Evolutionary conservation across 2,888 invertebrate genomes (phyloP), one percentile per base, ranked within the genome.

Genomic region (Protodeltote pygarga): DNA sequence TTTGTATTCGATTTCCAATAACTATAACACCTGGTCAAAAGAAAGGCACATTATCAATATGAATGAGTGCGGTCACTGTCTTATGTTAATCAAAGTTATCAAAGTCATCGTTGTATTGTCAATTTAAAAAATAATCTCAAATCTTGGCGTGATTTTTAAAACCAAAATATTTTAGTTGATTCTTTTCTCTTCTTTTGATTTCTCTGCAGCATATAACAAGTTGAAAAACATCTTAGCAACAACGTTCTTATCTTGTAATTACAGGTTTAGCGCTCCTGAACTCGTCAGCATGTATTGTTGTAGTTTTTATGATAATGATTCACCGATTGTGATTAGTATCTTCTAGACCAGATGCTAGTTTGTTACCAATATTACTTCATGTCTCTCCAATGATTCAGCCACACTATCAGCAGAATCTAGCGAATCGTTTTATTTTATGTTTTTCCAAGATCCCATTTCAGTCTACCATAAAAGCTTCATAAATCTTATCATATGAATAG

Each of bases 1-100:
- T 49, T 49, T 57, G 41, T 61, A 40, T 24, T 48, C 21, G 46
- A 25, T 57, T 67, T 40, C 38, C 33, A 57, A 52, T 55, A 37
- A 52, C 29, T 16, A 23, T 23, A 44, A 31, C 63, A 66, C 54
- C 42, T 52, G 48, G 45, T 35, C 29, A 24, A 41, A 47, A 51
- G 44, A 54, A 45, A 48, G 29, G n/a, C n/a, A n/a, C n/a, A n/a
- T 39, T 40, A 50, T 51, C 40, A 67, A 68, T 66, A 57, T 66
- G 51, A 5, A 61, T 68, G 39, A 47, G 35, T 40, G 32, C 45
- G 71, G 67, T 74, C 72, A 57, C 49, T 49, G 67, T 69, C 75
- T 50, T 54, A 57, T 45, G 17, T 41, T 53, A 13, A 29, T 6
- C 15, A 25, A 15, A 25, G 4, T 33, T 39, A 23, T 23, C 15